Evolutionary conservation across 2,797 vertebrate species (phyloP).

Genomic region (Tauraco hartlaubi): DNA sequence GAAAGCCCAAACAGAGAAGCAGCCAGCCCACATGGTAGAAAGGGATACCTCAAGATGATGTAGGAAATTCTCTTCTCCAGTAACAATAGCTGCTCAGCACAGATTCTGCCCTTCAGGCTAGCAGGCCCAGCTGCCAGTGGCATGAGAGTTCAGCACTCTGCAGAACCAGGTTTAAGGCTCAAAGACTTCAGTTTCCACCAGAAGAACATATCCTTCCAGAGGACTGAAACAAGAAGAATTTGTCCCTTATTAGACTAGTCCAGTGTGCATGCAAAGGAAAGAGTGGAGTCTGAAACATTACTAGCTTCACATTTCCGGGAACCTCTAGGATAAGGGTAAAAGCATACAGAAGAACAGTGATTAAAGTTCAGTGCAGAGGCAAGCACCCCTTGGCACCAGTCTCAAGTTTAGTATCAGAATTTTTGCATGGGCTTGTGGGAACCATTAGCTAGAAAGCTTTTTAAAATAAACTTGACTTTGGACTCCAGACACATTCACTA

Average conservation of each 20-base stretch:
- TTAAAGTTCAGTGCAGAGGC: neutral
- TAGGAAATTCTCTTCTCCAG: neutral
- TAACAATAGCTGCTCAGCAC: neutral
- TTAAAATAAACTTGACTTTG: neutral
- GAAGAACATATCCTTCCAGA: neutral
- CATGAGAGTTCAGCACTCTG: neutral
- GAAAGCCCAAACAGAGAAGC: neutral
- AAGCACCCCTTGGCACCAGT: neutral
- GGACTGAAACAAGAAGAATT: neutral
- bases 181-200: neutral
- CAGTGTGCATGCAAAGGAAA: neutral
- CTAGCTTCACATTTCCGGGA: neutral
- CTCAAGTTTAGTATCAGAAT: neutral
- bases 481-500: neutral
- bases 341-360: neutral
- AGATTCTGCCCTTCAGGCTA: neutral
- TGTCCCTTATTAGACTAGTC: neutral
- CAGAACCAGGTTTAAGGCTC: neutral
- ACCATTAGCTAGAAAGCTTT: neutral
- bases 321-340: neutral
- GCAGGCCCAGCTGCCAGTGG: neutral
- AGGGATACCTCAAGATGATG: neutral
- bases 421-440: neutral
- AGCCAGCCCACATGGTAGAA: neutral
- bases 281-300: neutral